Base-by-base conservation (phyloP, 2,113 vertebrate genomes). In the Nannobrachium achirus region DNA sequence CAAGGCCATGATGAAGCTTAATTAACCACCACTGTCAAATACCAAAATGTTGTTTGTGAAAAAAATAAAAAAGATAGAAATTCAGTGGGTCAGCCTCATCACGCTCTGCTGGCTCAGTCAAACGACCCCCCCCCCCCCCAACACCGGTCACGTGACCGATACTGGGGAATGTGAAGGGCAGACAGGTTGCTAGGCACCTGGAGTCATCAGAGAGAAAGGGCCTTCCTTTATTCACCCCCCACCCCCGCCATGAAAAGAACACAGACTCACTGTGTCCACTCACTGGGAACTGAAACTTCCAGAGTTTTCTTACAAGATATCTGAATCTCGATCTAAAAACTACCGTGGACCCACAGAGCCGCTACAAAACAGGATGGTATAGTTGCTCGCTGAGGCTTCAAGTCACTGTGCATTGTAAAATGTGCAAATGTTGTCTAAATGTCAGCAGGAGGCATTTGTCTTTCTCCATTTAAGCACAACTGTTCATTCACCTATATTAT, bases 131-230 rank as follows among this genome's bases (percentile, higher is more conserved):
- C 20, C 20, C 20, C 20, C 20, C 20, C 20, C 20, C 20, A 3
- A 80, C 78, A 48, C 13, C 52, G 44, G 50, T 81, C 91, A 93
- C 83, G 48, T 93, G 91, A 92, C 89, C 85, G 91, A 93, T 82
- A 93, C 92, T 80, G 81, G 84, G 82, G 82, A 80, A 82, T 83
- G 79, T 78, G 79, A 86, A 81, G 77, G 82, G 75, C 78, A 74
- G 69, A 46, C 62, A 73, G 60, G 84, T 77, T 85, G 66, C 79
- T 74, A 76, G 75, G 86, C 85, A 83, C 66, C 86, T 83, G 82
- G 77, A 82, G 56, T 56, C 71, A 70, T 42, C 64, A 76, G 71
- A 78, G n/a, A 74, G 59, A 75, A 64, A 64, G 65, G 56, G 15
- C 7, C 19, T 73, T 56, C 63, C 60, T 41, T 60, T 57, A 41